These are phyloP conservation scores for Amblyornis subalaris DNA, from an alignment of 2,113 vertebrate species.

Conservation along the genomic window DNA sequence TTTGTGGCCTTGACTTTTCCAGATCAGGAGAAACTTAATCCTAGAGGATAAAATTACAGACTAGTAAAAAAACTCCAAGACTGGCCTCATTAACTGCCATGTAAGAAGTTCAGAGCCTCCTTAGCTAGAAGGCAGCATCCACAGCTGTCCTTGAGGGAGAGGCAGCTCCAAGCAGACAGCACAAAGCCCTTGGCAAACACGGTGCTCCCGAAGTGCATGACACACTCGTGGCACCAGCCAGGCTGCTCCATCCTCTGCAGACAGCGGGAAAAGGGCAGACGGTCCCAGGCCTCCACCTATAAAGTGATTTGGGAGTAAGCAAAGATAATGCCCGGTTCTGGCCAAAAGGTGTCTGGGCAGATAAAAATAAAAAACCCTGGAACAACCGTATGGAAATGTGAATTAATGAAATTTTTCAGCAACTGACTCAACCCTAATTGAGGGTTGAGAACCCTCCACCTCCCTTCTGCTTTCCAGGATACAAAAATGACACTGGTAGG, in stretches of 20 bases:
- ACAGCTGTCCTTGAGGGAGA: constrained; percentile 6
- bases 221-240: constrained; percentile 14
- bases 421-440: constrained; percentile 46
- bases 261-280: not conserved
- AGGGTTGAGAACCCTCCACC: constrained; percentile 60
- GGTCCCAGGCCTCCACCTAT: constrained; percentile 11
- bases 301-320: constrained; percentile 17
- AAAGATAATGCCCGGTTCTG: constrained; percentile 33
- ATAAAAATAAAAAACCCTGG: constrained; percentile 40
- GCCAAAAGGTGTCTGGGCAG: constrained; percentile 53
- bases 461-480: constrained; percentile 71
- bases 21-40: constrained; percentile 50
- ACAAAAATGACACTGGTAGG: constrained; percentile 60
- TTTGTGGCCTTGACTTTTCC: constrained; percentile 53
- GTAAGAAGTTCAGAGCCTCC: constrained; percentile 22
- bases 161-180: not conserved
- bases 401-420: constrained; percentile 66
- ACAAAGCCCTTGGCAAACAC: constrained; percentile 29
- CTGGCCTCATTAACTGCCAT: constrained; percentile 7
- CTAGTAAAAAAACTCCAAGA: not conserved
- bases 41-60: constrained; percentile 42
- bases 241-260: constrained; percentile 1
- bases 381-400: constrained; percentile 63
- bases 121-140: not conserved
- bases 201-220: not conserved